A percentile compares a stretch with the other conserved stretches of the same genome.
Conservation (phyloP, 2,113 vertebrate genomes). For the Anseranas semipalmata region DNA sequence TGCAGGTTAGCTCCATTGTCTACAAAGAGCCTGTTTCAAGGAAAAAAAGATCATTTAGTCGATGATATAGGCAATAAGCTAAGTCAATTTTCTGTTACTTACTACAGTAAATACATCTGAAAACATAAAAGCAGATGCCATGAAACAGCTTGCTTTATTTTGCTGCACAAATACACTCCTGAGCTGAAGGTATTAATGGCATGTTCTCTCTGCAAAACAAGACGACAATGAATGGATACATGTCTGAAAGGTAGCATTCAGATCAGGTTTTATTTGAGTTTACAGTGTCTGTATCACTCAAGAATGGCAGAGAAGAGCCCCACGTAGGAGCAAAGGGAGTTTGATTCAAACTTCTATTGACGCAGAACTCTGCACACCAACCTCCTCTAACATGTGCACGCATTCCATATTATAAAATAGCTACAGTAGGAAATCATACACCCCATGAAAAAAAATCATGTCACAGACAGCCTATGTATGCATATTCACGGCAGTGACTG, state of each 20-base stretch:
- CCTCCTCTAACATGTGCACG: background rate
- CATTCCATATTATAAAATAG: background rate
- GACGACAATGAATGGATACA: background rate
- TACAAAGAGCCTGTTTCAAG: background rate
- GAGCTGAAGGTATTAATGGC: background rate
- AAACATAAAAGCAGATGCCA: background rate
- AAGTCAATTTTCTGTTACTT: constrained; percentile 3
- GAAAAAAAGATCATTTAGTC: constrained; percentile 1
- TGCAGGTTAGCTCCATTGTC: background rate
- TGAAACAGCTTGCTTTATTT: constrained; percentile 29
- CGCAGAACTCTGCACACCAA: background rate
- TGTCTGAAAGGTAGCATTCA: background rate
- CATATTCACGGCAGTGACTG: background rate
- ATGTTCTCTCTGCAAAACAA: background rate
- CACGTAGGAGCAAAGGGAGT: background rate
- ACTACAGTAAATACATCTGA: background rate
- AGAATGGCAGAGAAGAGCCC: background rate
- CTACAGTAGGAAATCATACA: background rate
- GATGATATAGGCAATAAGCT: background rate
- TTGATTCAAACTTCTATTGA: background rate
- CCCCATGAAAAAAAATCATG: background rate
- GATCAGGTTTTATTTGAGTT: background rate
- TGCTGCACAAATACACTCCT: constrained; percentile 27
- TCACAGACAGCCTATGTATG: accelerated
- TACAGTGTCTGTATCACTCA: background rate